Conservation (phyloP, 1,140 invertebrate genomes). For the Leptopilina clavipes region DNA sequence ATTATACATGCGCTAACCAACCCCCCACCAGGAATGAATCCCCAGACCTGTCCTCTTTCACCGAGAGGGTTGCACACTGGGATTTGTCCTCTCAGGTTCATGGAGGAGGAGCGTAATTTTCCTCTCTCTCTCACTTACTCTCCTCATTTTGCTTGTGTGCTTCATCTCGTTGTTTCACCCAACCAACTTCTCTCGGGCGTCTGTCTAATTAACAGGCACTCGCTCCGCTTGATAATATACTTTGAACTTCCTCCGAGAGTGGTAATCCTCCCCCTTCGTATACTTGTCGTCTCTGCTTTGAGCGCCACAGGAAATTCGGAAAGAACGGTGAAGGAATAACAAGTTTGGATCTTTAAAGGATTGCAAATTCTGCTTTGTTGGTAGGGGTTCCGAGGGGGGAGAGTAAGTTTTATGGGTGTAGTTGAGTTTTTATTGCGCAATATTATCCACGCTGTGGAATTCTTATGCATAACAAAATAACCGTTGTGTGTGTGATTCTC, state of each 20-base stretch:
- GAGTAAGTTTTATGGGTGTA: slow-evolving; percentile 7
- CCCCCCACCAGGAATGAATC: slow-evolving; percentile 60
- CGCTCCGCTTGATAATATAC: slow-evolving; percentile 32
- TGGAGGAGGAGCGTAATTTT: slow-evolving; percentile 30
- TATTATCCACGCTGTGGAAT: slow-evolving; percentile 18
- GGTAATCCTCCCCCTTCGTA: slow-evolving; percentile 12
- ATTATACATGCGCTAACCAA: slow-evolving; percentile 70
- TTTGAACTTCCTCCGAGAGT: slow-evolving; percentile 3
- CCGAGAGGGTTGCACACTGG: slow-evolving; percentile 59
- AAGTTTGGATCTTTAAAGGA: slow-evolving; percentile 35
- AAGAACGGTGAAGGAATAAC: slow-evolving; percentile 27
- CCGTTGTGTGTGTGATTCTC: slow-evolving; percentile 9
- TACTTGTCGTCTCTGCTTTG: not conserved
- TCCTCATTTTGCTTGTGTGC: not conserved
- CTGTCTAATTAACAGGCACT: slow-evolving; percentile 33
- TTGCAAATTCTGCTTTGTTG: not conserved
- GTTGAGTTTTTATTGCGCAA: slow-evolving; percentile 32
- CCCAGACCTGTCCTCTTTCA: slow-evolving; percentile 57
- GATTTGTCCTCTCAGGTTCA: slow-evolving; percentile 39
- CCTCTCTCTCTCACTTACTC: not conserved
- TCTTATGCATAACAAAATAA: slow-evolving; percentile 18
- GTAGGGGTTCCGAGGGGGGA: not conserved
- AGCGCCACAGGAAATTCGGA: slow-evolving; percentile 22
- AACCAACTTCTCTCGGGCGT: slow-evolving; percentile 1
- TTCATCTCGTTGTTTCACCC: slow-evolving; percentile 33